A percentile compares a stretch with the other conserved stretches of the same genome.
Evolutionary conservation across 2,113 vertebrate species (phyloP).

Genomic region (Caretta caretta): DNA sequence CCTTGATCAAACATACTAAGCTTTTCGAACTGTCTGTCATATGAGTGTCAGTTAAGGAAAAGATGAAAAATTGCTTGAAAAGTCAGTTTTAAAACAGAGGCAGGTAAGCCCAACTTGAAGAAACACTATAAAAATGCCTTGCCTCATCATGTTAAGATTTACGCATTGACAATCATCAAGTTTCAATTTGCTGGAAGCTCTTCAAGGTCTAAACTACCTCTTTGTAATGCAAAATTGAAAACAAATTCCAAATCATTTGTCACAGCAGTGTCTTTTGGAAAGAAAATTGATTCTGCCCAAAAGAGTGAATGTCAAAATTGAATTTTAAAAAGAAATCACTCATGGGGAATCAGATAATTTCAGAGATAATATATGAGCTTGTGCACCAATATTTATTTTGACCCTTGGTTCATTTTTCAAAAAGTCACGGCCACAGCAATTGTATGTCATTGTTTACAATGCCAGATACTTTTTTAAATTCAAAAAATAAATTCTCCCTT

Average conservation of each 20-base stretch:
- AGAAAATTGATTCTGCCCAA: neutral
- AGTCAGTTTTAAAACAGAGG: neutral
- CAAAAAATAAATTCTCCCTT: neutral
- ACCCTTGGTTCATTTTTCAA: neutral
- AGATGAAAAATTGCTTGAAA: neutral
- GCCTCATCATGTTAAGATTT: neutral
- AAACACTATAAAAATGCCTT: neutral
- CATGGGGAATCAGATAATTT: neutral
- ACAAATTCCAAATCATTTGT: neutral
- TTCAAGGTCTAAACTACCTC: neutral
- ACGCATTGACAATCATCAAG: neutral
- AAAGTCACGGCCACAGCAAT: neutral
- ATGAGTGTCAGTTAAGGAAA: neutral
- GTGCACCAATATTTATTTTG: neutral
- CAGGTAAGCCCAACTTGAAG: neutral
- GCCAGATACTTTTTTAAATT: neutral
- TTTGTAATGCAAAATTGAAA: fast-evolving
- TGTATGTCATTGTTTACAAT: neutral
- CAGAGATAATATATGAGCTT: neutral
- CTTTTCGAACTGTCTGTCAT: slow-evolving; percentile 20
- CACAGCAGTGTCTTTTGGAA: neutral
- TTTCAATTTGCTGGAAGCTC: neutral
- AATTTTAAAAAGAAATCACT: neutral
- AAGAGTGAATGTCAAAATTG: neutral
- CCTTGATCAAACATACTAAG: slow-evolving; percentile 50